Evolutionary conservation across 1,140 invertebrate species (phyloP), one percentile per base, ranked within the genome.

Genomic region (Drosophila nigrodunni): DNA sequence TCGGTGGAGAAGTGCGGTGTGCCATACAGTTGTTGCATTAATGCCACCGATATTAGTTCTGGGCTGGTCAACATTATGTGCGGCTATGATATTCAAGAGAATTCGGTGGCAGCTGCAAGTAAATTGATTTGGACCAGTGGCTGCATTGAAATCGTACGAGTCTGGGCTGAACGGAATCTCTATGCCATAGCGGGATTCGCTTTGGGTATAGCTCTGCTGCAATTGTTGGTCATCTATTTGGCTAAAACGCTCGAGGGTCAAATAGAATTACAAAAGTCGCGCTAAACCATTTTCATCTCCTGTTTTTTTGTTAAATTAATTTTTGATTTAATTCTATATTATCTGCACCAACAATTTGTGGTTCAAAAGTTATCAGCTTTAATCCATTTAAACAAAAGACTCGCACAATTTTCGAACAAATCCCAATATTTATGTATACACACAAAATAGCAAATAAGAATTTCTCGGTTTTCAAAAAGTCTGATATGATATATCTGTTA

Each of bases 1-100:
- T 96, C 97, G 39, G 96, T 96, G 37, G 97, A 98, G 92, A 94
- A 95, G 60, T 98, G 98, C 92, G 97, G 97, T 2, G 98, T 98
- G n/a, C 98, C 98, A 52, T 98, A 96, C 92, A 98, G 97, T 7
- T 98, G 98, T 93, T 98, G 98, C 92, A 97, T 97, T 61, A 97
- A 98, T 93, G 95, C 96, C 21, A 97, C 96, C 4, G 96, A 97
- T 89, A 97, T 97, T 78, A 96, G 96, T 67, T 97, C 96, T 77
- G 96, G 96, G 13, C 93, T 98, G 41, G 95, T 97, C 3, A 98
- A 98, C 91, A 97, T 97, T 69, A 98, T 98, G 97, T 98, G 97
- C 90, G 97, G 97, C 1, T 97, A 97, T 92, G 96, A 95, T 4
- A 96, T 96, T 6, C 97, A 97, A 92, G 95, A 95, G 74, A 94